Conservation (phyloP, 2,113 vertebrate species). For the Tupaia chinensis region DNA sequence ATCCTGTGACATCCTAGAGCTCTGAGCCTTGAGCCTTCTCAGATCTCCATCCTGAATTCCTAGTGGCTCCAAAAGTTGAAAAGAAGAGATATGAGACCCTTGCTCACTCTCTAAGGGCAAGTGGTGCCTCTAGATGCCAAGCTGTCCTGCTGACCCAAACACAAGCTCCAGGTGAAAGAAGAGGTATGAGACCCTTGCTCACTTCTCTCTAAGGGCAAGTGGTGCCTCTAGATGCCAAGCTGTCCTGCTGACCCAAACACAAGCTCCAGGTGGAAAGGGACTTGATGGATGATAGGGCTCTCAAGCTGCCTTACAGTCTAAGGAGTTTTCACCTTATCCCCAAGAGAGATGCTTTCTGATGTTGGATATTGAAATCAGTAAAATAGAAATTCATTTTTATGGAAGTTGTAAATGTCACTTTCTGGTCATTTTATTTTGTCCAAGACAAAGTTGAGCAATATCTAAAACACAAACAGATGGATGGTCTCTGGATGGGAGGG, state of each 20-base stretch:
- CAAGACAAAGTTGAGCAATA: not conserved
- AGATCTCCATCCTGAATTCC: not conserved
- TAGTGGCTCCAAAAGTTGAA: no score
- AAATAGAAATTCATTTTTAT: not conserved
- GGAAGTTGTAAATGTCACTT: not conserved
- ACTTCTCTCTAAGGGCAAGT: not conserved
- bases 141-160: not conserved
- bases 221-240: not conserved
- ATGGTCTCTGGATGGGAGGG: not conserved
- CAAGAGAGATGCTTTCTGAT: not conserved
- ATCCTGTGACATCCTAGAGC: not conserved
- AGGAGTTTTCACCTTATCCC: not conserved
- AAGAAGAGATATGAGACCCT: no score
- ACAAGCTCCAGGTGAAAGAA: not conserved
- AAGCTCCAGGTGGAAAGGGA: not conserved
- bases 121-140: not conserved
- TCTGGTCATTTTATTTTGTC: not conserved
- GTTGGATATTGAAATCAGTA: not conserved
- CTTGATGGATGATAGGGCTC: not conserved
- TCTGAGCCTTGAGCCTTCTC: not conserved
- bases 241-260: not conserved
- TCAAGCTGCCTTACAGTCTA: not conserved
- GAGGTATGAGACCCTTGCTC: not conserved
- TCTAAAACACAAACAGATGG: not conserved
- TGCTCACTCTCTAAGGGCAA: not conserved